Conservation (phyloP, 2,113 vertebrate species). For the Manacus vitellinus region DNA sequence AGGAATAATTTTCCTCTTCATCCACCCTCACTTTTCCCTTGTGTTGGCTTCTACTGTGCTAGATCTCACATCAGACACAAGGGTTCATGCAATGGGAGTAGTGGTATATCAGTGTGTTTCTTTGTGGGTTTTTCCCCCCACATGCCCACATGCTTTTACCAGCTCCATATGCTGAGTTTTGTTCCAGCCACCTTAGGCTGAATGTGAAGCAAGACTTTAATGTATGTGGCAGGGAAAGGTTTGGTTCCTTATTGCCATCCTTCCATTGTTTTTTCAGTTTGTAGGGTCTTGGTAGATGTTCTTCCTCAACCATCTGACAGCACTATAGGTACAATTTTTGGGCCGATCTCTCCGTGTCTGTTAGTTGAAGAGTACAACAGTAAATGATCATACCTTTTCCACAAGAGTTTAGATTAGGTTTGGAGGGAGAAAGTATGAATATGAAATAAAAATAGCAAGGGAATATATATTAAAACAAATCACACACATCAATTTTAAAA, state of each 20-base stretch:
- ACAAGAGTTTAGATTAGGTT: neutral
- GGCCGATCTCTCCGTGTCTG: neutral
- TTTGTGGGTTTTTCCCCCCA: accelerated
- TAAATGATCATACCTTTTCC: neutral
- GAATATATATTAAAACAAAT: neutral
- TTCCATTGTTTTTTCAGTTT: neutral
- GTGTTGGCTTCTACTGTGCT: neutral
- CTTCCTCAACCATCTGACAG: neutral
- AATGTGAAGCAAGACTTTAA: neutral
- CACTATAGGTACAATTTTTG: accelerated
- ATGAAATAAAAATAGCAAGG: neutral
- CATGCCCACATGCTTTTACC: neutral
- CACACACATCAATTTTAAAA: neutral
- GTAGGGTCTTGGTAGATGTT: neutral
- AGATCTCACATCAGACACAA: neutral
- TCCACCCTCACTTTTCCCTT: neutral
- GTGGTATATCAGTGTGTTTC: neutral
- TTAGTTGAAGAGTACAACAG: neutral
- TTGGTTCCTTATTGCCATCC: neutral
- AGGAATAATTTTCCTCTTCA: neutral
- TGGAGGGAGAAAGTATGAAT: neutral
- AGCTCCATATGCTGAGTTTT: neutral
- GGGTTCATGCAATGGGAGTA: neutral
- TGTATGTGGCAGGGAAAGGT: neutral
- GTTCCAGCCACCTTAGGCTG: neutral